Conservation (phyloP, 1,140 invertebrate genomes). For the Pteromalus puparum region DNA sequence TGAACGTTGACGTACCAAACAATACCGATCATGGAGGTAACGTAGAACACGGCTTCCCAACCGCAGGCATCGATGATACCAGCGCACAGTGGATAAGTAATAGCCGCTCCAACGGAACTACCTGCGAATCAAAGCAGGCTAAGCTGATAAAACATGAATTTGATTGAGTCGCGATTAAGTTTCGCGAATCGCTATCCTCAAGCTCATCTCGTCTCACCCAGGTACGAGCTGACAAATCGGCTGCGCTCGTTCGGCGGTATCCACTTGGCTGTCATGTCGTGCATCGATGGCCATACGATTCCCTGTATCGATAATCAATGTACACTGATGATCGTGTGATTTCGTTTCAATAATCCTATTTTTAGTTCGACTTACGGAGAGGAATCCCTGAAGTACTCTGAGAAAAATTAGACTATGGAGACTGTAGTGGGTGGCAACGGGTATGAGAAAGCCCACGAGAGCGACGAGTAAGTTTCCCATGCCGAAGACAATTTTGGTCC, state of each 20-base stretch:
- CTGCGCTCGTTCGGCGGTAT: slow-evolving; percentile 87
- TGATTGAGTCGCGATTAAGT: background rate
- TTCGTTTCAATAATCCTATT: background rate
- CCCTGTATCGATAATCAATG: slow-evolving; percentile 77
- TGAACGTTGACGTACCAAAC: slow-evolving; percentile 77
- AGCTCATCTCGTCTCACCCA: slow-evolving; percentile 74
- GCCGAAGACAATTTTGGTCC: slow-evolving; percentile 84
- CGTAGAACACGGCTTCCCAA: slow-evolving; percentile 87
- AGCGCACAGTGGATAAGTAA: slow-evolving; percentile 83
- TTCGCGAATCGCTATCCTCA: slow-evolving; percentile 34
- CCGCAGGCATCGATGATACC: slow-evolving; percentile 79
- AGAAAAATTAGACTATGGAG: slow-evolving; percentile 79
- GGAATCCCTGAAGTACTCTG: slow-evolving; percentile 83
- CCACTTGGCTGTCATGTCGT: slow-evolving; percentile 89
- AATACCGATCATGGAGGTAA: slow-evolving; percentile 79
- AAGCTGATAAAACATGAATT: background rate
- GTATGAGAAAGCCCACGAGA: slow-evolving; percentile 83
- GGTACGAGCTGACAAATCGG: slow-evolving; percentile 83
- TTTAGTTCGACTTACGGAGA: slow-evolving; percentile 78
- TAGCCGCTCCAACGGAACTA: slow-evolving; percentile 81
- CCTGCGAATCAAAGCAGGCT: slow-evolving; percentile 68
- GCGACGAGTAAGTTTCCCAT: slow-evolving; percentile 81
- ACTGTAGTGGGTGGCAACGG: slow-evolving; percentile 79
- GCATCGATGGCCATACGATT: slow-evolving; percentile 88
- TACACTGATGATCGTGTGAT: no score